A percentile compares a stretch with the other conserved stretches of the same genome.
Conservation (phyloP, 2,113 vertebrate species). For the Drymodes brunneopygia region DNA sequence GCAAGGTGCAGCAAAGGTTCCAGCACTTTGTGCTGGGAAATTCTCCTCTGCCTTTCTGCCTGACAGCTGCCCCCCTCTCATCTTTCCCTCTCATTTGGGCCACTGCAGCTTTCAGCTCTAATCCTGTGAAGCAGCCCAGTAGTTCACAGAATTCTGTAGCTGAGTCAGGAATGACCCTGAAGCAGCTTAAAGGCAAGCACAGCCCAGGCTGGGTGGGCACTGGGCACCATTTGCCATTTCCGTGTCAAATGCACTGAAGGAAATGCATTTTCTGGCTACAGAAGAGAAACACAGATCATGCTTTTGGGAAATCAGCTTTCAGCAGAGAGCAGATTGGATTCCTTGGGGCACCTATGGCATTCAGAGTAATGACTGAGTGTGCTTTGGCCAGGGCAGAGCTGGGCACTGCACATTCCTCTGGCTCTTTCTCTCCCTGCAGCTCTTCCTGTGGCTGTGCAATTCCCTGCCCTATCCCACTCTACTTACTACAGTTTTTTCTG, state of each 20-base stretch:
- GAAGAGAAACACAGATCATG: not conserved
- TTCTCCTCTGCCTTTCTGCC: not conserved
- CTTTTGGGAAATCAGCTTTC: not conserved
- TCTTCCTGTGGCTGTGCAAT: not conserved
- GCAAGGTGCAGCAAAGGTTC: not conserved
- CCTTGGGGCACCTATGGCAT: not conserved
- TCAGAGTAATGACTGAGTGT: not conserved
- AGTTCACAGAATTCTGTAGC: not conserved
- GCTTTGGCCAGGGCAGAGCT: not conserved
- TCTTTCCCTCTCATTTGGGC: not conserved
- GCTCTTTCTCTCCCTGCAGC: not conserved
- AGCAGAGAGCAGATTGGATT: not conserved
- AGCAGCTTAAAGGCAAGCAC: not conserved
- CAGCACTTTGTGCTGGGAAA: not conserved
- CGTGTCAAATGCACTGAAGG: not conserved
- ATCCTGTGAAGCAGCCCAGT: not conserved
- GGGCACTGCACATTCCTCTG: rapidly evolving
- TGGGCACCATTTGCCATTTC: not conserved
- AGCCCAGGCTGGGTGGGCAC: not conserved
- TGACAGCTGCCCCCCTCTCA: not conserved
- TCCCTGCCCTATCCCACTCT: not conserved
- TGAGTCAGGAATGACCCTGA: not conserved
- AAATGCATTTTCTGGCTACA: not conserved
- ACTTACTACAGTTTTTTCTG: not conserved
- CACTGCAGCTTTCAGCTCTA: not conserved